Percentiles rank a stretch among this genome's conserved stretches.
phyloP scores from a whole-genome alignment of 2,888 invertebrate species.

The Platypus cylindrus region DNA sequence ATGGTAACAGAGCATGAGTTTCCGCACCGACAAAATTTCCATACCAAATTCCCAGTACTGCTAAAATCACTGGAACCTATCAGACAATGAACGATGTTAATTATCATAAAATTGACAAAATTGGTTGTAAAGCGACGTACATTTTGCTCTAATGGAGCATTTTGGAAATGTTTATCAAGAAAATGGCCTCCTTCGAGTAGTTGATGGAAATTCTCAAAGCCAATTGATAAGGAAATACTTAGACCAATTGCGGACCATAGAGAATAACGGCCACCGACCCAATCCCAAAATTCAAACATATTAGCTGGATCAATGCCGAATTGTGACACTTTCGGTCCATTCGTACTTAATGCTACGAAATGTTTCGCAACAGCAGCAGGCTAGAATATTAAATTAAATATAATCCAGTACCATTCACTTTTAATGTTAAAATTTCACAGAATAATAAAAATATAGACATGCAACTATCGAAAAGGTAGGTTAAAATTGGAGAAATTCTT shows the following conservation, averaged over 20 bases:
- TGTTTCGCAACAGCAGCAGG: slow-evolving; percentile 82
- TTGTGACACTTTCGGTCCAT: slow-evolving; percentile 82
- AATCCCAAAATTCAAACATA: slow-evolving; percentile 99
- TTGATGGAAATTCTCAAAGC: slow-evolving; percentile 88
- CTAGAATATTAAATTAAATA: too few species aligned
- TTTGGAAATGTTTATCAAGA: slow-evolving; percentile 88
- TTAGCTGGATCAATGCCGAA: slow-evolving; percentile 96
- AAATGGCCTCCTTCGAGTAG: slow-evolving; percentile 83
- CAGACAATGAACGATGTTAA: slow-evolving; percentile 21
- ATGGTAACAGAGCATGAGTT: slow-evolving; percentile 91
- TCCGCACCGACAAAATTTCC: slow-evolving; percentile 89
- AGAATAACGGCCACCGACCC: slow-evolving; percentile 97
- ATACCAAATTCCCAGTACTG: slow-evolving; percentile 88
- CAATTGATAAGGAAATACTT: slow-evolving; percentile 86
- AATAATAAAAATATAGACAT: too few species aligned
- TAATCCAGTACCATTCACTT: neutral
- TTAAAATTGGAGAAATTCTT: too few species aligned
- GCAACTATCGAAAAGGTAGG: too few species aligned
- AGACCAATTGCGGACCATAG: slow-evolving; percentile 99
- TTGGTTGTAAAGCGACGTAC: slow-evolving; percentile 53
- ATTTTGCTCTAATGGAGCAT: slow-evolving; percentile 80
- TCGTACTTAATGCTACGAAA: slow-evolving; percentile 97
- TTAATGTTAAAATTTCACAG: too few species aligned
- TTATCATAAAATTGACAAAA: too few species aligned
- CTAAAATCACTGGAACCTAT: slow-evolving; percentile 86